Evolutionary conservation across 2,888 invertebrate genomes (phyloP), one percentile per base, ranked within the genome.

Genomic region (Lepidocyrtoides sp.): DNA sequence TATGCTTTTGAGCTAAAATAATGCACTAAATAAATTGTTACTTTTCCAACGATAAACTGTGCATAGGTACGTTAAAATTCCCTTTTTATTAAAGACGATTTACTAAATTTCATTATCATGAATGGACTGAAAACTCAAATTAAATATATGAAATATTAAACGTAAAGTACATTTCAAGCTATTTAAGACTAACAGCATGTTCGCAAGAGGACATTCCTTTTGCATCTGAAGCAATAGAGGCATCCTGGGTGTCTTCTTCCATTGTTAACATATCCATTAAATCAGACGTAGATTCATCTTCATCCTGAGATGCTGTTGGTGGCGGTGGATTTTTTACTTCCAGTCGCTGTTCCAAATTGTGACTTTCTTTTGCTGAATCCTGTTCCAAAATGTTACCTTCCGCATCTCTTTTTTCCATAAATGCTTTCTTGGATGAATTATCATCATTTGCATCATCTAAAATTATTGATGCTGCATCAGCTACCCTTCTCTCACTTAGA

Each of bases 231-330:
- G 72, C 57, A 66, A 93, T 81, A 0, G 93, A 92, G 3, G 88
- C 77, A 82, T 93, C 93, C 48, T 93, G 91, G 14, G 93, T 93
- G 36, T 92, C 90, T 10, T 91, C 91, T 72, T 93, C 93, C 29
- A 92, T 86, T 12, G 89, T 77, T 54, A 92, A 60, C n/a, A 82
- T 84, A 54, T 92, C 91, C 84, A 92, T 77, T 26, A 92, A 79
- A 20, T 92, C 92, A 0, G 91, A 91, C 12, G 89, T 91, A 2
- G 92, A 92, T 0, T 84, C 77, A 0, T 87, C 87, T 3, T 88
- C 87, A 36, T 69, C 82, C 23, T 57, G 81, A 12, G 75, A 72
- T 0, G 29, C 14, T 1, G 48, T 66, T 12, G 66, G 8, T n/a
- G 36, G 23, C 4, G n/a, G n/a, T n/a, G n/a, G n/a, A n/a, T 54